Evolutionary conservation across 2,113 vertebrate species (phyloP).

Genomic region (Chamaea fasciata): DNA sequence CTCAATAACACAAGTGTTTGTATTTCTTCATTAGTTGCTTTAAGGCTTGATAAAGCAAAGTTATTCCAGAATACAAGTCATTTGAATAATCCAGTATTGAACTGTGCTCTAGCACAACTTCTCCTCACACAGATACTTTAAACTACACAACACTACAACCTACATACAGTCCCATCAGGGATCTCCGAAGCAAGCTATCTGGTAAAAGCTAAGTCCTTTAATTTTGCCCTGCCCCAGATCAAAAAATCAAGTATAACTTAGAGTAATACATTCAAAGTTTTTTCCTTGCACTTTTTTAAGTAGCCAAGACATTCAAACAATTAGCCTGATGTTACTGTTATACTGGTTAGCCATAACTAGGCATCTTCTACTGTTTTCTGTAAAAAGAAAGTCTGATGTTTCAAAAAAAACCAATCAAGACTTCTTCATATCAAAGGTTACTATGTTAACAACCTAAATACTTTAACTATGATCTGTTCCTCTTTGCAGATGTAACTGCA

Average conservation of each 20-base stretch:
- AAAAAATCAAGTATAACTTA: neutral
- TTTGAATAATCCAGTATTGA: neutral
- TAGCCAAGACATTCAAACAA: neutral
- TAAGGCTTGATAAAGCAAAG: neutral
- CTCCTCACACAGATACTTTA: neutral
- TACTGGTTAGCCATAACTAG: neutral
- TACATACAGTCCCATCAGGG: neutral
- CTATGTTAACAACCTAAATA: neutral
- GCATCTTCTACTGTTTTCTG: neutral
- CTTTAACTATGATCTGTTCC: neutral
- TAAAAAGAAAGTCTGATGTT: neutral
- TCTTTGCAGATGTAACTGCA: neutral
- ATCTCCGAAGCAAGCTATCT: neutral
- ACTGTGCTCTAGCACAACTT: neutral
- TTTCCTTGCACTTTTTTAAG: neutral
- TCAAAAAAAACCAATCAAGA: neutral
- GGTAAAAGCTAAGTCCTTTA: neutral
- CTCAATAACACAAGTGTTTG: neutral
- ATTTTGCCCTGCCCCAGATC: neutral
- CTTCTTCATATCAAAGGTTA: neutral
- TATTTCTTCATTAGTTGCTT: neutral
- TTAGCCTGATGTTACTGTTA: neutral
- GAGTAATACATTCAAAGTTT: neutral
- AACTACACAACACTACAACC: neutral
- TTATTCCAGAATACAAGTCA: neutral